Evolutionary conservation across 2,113 vertebrate genomes (phyloP), one percentile per base, ranked within the genome.

Genomic region (Hippopotamus amphibius): DNA sequence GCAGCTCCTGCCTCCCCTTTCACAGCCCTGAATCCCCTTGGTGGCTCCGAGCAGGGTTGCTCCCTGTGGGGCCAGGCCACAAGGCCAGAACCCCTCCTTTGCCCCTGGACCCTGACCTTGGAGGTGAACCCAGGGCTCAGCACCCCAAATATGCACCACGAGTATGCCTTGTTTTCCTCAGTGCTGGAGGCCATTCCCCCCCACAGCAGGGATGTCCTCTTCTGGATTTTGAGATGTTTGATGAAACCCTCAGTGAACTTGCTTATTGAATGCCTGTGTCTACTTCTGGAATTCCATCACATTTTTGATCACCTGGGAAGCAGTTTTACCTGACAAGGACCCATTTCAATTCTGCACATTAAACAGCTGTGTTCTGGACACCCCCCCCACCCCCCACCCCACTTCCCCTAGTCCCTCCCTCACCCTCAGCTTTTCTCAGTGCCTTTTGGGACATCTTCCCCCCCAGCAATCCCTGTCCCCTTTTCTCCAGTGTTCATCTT

Each of bases 391-490:
- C 13, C 28, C 28, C 5, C 5, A 37, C 28, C 7, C 24, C 19
- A 0, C 6, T 9, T 2, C 24, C 17, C 30, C 22, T 13, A n/a
- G 3, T 16, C 13, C 46, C 57, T 57, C 48, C 22, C 1, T 0
- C 2, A 7, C 3, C 14, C 28, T 28, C 48, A 37, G n/a, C 11
- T 53, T n/a, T 9, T 2, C 21, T 26, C n/a, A 43, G 17, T 19
- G 30, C 55, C 16, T 50, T 55, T 12, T 0, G 2, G 33, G 82
- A 41, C 22, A 48, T 9, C 65, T 3, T 12, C 3, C 11, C 26
- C 5, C 37, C 8, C 43, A 37, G 37, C 37, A 37, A 37, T 37
- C 37, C 37, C 37, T 37, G 37, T 37, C 37, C 37, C 37, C 37
- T 37, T 37, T 37, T 37, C 37, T 37, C 37, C 37, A 37, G 37